phyloP scores from a whole-genome alignment of 2,888 invertebrate species.

The Pterostichus madidus region DNA sequence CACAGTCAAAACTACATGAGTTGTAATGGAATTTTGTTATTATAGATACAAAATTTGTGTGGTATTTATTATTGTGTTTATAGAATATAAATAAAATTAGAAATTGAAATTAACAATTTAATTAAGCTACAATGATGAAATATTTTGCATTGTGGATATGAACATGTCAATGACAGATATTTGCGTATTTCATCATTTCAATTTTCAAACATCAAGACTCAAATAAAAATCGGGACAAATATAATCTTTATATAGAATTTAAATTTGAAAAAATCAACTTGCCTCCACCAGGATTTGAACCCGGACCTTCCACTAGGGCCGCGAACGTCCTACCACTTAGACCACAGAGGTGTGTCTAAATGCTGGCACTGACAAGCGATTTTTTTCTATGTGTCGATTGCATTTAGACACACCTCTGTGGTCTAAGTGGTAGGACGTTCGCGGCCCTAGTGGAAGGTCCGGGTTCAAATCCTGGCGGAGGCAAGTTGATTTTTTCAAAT shows the following conservation, averaged over 20 bases:
- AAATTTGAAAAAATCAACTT: no score
- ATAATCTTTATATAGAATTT: background rate
- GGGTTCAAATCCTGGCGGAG: no score
- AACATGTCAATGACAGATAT: conserved; percentile 25
- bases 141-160: conserved; percentile 38
- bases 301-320: no score
- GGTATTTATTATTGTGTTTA: conserved; percentile 9
- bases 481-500: no score
- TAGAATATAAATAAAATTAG: conserved; percentile 13
- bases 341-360: no score
- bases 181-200: background rate
- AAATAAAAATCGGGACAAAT: background rate
- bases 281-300: no score
- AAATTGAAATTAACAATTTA: conserved; percentile 34
- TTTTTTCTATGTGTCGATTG: no score
- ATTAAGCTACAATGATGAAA: conserved; percentile 46
- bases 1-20: background rate
- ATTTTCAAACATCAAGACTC: background rate
- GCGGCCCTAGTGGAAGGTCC: no score
- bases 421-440: no score
- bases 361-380: no score
- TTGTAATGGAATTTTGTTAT: background rate
- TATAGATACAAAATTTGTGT: conserved; percentile 1
- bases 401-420: no score
- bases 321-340: no score